phyloP scores from a whole-genome alignment of 2,888 invertebrate genomes.

The Galerucella calmariensis region DNA sequence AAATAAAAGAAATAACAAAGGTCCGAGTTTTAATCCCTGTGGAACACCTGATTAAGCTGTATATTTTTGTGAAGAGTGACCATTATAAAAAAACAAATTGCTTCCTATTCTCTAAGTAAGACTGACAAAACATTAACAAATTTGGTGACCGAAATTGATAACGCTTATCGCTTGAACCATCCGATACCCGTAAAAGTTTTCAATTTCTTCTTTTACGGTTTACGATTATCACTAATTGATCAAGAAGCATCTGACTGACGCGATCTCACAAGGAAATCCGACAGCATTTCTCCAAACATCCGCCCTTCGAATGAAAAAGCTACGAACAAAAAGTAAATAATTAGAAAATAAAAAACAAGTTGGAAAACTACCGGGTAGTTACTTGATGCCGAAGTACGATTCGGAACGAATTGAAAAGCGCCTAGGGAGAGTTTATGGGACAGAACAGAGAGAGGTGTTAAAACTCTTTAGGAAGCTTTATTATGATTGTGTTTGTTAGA shows the following conservation, averaged over 20 bases:
- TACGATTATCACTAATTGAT: background rate
- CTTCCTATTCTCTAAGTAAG: too few relatives aligned
- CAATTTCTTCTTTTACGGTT: background rate
- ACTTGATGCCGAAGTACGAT: slow-evolving; percentile 37
- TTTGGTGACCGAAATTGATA: too few relatives aligned
- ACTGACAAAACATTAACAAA: too few relatives aligned
- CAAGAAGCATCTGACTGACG: background rate
- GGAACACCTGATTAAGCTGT: too few relatives aligned
- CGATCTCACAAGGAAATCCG: slow-evolving; percentile 9
- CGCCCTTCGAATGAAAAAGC: slow-evolving; percentile 20
- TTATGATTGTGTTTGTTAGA: slow-evolving; percentile 32
- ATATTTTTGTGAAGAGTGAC: too few relatives aligned
- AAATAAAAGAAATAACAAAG: too few relatives aligned
- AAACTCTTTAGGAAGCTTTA: slow-evolving; percentile 29
- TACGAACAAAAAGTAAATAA: slow-evolving; percentile 34
- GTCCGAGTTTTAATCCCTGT: too few relatives aligned
- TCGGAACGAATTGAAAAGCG: slow-evolving; percentile 39
- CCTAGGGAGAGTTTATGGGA: slow-evolving; percentile 35
- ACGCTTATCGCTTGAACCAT: background rate
- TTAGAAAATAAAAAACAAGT: slow-evolving; percentile 33
- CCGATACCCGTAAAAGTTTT: background rate
- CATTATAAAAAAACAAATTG: too few relatives aligned
- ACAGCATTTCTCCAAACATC: slow-evolving; percentile 15
- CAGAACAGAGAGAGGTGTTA: slow-evolving; percentile 30
- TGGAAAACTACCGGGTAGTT: slow-evolving; percentile 33